Base-by-base conservation (phyloP, 2,113 vertebrate genomes). In the Triplophysa dalaica region DNA sequence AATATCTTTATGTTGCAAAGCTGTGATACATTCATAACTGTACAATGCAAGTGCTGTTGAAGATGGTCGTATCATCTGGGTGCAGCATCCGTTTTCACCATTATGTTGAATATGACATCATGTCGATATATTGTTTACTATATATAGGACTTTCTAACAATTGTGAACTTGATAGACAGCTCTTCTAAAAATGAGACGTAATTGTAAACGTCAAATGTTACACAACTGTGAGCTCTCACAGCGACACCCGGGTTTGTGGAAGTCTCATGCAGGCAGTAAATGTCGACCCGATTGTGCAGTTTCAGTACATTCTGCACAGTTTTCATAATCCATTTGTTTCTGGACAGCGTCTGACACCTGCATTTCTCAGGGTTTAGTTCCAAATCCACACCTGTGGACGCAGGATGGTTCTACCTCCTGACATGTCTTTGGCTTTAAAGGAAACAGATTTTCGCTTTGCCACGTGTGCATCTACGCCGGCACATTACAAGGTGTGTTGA, bases 121-220 rank as follows among this genome's bases (percentile, higher is more conserved):
- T 72, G 69, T 60, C 43, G 16, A 60, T 74, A 43, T 60, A 60
- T 60, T 68, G 52, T 77, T 41, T 80, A 66, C 62, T 50, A 75
- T 64, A 62, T 60, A 70, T 56, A 65, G 62, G 60, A 56, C 38
- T 69, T 50, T 50, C 21, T 21, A 81, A 77, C 38, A 68, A 65
- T 22, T 76, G 19, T 81, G 75, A 81, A 62, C 68, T 69, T 63
- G 10, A 65, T 60, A 75, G 45, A 84, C 68, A 82, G 60, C 78
- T 50, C 45, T 72, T 56, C 68, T 73, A 83, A 80, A 81, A 80
- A 64, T 70, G 22, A 70, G 38, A 62, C 22, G 10, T 56, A 9
- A 9, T 7, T 16, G 8, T 21, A 21, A 58, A 9, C 6, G 54
- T 19, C 54, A 9, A 21, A 21, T 21, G 54, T 21, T 17, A 56